These are phyloP conservation scores for Ptiloglossa arizonensis DNA, from an alignment of 1,140 invertebrate species.

Conservation along the genomic window DNA sequence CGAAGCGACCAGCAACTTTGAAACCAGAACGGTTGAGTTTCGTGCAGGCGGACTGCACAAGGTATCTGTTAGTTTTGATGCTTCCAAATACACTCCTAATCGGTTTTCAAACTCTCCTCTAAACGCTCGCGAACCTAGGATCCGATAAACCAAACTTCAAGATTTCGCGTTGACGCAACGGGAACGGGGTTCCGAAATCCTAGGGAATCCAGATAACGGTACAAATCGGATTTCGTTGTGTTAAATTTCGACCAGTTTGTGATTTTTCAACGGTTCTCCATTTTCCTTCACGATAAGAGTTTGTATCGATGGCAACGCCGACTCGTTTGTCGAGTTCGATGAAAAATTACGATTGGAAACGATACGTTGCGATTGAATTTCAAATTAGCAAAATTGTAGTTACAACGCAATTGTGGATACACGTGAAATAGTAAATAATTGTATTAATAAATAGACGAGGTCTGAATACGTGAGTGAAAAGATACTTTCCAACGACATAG, in stretches of 20 bases:
- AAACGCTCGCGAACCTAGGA: constrained; percentile 23
- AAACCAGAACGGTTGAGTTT: constrained; percentile 56
- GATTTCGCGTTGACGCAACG: constrained; percentile 27
- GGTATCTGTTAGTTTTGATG: constrained; percentile 59
- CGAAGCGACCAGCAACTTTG: constrained; percentile 53
- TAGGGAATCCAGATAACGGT: background rate
- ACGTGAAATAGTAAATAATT: too few relatives aligned
- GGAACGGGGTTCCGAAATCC: background rate
- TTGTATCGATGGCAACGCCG: too few relatives aligned
- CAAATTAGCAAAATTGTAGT: too few relatives aligned
- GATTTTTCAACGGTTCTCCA: too few relatives aligned
- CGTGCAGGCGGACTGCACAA: constrained; percentile 41
- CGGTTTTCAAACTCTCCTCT: constrained; percentile 67
- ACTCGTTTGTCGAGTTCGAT: too few relatives aligned
- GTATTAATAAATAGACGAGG: too few relatives aligned
- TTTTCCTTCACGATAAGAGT: too few relatives aligned
- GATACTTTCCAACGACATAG: too few relatives aligned
- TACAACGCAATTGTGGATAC: too few relatives aligned
- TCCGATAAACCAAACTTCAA: constrained; percentile 59
- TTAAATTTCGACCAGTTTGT: background rate
- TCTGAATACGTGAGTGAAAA: too few relatives aligned
- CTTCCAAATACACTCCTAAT: constrained; percentile 66
- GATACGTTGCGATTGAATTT: too few relatives aligned
- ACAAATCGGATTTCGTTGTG: background rate
- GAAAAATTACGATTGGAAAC: too few relatives aligned